A percentile compares a stretch with the other conserved stretches of the same genome.
Evolutionary conservation across 2,113 vertebrate genomes (phyloP).

Genomic region (Barbus barbus): DNA sequence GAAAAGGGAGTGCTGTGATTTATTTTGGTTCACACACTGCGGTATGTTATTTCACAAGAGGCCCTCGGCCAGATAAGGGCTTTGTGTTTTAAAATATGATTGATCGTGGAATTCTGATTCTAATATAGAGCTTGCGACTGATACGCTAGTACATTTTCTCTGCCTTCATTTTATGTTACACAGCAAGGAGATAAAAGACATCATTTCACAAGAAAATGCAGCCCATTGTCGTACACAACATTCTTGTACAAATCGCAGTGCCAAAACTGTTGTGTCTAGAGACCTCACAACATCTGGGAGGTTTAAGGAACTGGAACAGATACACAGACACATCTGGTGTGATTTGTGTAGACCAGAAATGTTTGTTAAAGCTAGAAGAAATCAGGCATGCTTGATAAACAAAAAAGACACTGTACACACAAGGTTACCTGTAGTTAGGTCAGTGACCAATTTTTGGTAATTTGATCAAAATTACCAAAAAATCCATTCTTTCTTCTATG

Average conservation of each 20-base stretch:
- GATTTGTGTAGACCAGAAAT: conserved; percentile 3
- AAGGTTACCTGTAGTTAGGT: background rate
- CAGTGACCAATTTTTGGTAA: background rate
- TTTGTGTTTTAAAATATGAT: conserved; percentile 2
- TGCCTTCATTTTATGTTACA: background rate
- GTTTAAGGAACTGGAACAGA: conserved; percentile 18
- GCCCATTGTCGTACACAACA: background rate
- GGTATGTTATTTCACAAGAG: conserved; percentile 51
- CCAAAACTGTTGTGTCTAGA: conserved; percentile 16
- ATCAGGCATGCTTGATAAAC: background rate
- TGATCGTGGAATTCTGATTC: conserved; percentile 1
- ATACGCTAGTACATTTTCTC: background rate
- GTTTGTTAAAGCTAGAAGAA: conserved; percentile 26
- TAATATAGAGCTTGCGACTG: background rate
- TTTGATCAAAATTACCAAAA: too few species aligned
- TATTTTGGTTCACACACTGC: conserved; percentile 40
- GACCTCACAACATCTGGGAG: conserved; percentile 24
- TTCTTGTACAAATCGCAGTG: background rate
- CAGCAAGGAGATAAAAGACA: background rate
- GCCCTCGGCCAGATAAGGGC: conserved; percentile 39
- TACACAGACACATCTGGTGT: conserved; percentile 40
- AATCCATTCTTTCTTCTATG: background rate
- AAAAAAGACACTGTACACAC: background rate
- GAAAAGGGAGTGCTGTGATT: conserved; percentile 17
- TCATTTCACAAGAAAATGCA: background rate